Evolutionary conservation across 2,797 vertebrate genomes (phyloP).

Genomic region (Clamator glandarius): DNA sequence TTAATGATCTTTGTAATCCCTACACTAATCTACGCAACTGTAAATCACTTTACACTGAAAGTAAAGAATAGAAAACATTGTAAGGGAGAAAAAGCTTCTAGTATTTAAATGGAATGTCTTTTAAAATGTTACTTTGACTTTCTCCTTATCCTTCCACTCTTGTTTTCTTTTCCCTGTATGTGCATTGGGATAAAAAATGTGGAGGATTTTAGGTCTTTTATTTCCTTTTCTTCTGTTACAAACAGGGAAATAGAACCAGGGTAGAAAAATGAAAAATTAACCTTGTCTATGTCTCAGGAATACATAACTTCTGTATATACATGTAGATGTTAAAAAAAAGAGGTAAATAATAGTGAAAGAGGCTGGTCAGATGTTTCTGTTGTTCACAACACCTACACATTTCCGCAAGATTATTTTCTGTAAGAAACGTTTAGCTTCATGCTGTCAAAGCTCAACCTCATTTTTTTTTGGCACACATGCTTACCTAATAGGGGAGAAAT

Average conservation of each 20-base stretch:
- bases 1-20: not conserved
- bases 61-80: not conserved
- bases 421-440: not conserved
- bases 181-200: not conserved
- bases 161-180: not conserved
- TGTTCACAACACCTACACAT: not conserved
- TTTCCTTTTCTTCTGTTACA: not conserved
- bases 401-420: not conserved
- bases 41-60: not conserved
- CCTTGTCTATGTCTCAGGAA: not conserved
- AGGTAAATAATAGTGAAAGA: not conserved
- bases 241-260: not conserved
- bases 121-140: not conserved
- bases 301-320: not conserved
- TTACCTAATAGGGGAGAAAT: not conserved
- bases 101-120: fast-evolving
- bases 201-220: not conserved
- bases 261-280: not conserved
- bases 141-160: not conserved
- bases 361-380: not conserved
- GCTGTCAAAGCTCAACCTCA: not conserved
- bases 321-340: not conserved
- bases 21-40: not conserved
- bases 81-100: not conserved
- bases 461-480: not conserved